Evolutionary conservation across 2,888 invertebrate genomes (phyloP).

Genomic region (Kryphioiulus occultus): DNA sequence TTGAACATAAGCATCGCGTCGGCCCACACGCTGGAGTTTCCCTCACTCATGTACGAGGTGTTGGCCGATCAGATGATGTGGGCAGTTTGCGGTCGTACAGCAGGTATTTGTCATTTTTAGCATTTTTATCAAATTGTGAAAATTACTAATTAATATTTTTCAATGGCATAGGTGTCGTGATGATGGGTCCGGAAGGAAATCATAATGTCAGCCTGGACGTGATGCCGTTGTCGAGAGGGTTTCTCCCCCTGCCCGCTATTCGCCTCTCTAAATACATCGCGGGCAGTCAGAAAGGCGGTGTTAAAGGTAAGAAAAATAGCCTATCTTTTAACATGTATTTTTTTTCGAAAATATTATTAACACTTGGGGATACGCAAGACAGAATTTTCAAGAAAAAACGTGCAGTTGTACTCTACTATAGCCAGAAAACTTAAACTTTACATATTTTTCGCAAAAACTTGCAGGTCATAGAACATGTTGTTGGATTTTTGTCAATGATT

Average conservation of each 20-base stretch:
- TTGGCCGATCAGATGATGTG: constrained; percentile 90
- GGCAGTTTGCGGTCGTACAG: constrained; percentile 90
- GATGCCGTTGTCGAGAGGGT: constrained; percentile 91
- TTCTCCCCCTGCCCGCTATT: constrained; percentile 85
- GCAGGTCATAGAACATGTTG: no score
- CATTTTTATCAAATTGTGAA: no score
- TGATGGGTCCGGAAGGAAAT: constrained; percentile 71
- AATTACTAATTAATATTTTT: no score
- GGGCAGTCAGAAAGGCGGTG: constrained; percentile 62
- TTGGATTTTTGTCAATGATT: no score
- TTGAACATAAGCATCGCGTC: constrained; percentile 59
- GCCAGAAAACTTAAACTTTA: no score
- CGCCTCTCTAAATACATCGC: constrained; percentile 89
- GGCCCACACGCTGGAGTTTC: constrained; percentile 58
- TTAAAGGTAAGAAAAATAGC: background rate
- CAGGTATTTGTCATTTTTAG: no score
- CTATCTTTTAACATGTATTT: no score
- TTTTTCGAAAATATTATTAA: no score
- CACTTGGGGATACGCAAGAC: no score
- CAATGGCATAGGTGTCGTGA: constrained; percentile 70
- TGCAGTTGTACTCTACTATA: no score
- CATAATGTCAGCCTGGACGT: constrained; percentile 85
- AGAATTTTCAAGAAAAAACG: no score
- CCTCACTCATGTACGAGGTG: constrained; percentile 90
- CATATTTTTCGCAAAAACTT: no score